Evolutionary conservation across 1,140 invertebrate species (phyloP).

Genomic region (Drosophila elegans): DNA sequence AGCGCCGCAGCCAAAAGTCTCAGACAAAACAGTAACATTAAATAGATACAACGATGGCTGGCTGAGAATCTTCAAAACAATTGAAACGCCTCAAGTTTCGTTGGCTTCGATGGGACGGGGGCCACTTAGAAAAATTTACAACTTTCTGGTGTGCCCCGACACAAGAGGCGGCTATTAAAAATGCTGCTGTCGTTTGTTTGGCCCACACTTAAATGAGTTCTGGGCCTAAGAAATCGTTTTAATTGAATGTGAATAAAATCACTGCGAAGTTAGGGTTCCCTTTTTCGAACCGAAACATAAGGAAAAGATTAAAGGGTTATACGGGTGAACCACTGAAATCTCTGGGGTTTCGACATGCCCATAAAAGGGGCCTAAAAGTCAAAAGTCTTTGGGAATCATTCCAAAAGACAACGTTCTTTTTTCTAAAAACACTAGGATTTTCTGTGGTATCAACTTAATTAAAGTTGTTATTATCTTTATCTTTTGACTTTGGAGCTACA

Average conservation of each 20-base stretch:
- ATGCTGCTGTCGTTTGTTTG: constrained; percentile 41
- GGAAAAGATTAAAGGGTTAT: too few relatives aligned
- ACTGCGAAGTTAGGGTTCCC: background rate
- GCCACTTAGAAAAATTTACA: constrained; percentile 69
- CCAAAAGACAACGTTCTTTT: too few relatives aligned
- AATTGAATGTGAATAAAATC: background rate
- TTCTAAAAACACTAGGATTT: too few relatives aligned
- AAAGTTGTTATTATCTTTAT: too few relatives aligned
- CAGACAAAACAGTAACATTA: constrained; percentile 42
- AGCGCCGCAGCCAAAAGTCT: constrained; percentile 38
- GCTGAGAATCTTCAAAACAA: constrained; percentile 40
- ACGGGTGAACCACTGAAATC: too few relatives aligned
- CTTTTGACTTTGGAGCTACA: too few relatives aligned
- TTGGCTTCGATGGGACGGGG: too few relatives aligned
- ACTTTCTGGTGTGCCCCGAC: constrained; percentile 34
- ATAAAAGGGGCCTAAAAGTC: too few relatives aligned
- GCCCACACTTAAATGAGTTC: constrained; percentile 25
- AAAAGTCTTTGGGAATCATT: too few relatives aligned
- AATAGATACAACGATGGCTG: constrained; percentile 10
- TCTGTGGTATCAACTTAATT: too few relatives aligned
- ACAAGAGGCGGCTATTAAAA: constrained; percentile 58
- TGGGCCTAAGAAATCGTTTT: background rate
- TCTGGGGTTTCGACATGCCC: too few relatives aligned
- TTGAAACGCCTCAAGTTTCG: constrained; percentile 37
- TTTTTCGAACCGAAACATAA: background rate